Base-by-base conservation (phyloP, 1,140 invertebrate genomes). In the Acyrthosiphon pisum region DNA sequence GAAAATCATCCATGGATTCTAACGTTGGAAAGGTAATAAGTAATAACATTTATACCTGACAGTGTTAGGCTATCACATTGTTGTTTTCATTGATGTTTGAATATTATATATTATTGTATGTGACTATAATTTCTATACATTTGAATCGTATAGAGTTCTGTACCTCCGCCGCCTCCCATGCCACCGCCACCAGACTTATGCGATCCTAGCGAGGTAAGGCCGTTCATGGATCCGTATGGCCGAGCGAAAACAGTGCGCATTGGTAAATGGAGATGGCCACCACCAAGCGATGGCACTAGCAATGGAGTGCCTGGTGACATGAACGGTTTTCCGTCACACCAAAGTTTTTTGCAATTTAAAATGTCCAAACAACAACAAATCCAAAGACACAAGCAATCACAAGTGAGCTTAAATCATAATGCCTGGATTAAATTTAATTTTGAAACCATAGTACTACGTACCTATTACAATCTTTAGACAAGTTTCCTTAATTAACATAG, bases 201-300 rank as follows among this genome's bases (percentile, higher is more conserved):
- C 90, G 97, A 98, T 95, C 97, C 97, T 0, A 97, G 97, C 3
- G 97, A 97, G 95, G 96, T 96, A 2, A 95, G 97, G 35, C 97
- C 97, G 7, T 99, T 98, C 94, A 96, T 98, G 53, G 98, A 99
- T 95, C 98, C 98, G 0, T 99, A 99, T 94, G 98, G 98, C 3
- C 95, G 98, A 86, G 98, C 98, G 0, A 99, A 99, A 95, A 99
- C 98, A 0, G 98, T 99, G 14, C 96, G 98, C 86, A 99, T 99
- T 90, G 99, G 98, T 22, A 99, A 99, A 96, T 99, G 98, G 98
- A 96, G 98, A 91, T 99, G 99, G 98, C 99, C 99, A 50, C 99
- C 99, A 35, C 98, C 97, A 6, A 97, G 98, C 94, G 97, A 97
- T 86, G 97, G 97, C 94, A 95, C 95, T 87, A 96, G 97, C 91